phyloP scores from a whole-genome alignment of 2,888 invertebrate species.

The Tipula vernalis region DNA sequence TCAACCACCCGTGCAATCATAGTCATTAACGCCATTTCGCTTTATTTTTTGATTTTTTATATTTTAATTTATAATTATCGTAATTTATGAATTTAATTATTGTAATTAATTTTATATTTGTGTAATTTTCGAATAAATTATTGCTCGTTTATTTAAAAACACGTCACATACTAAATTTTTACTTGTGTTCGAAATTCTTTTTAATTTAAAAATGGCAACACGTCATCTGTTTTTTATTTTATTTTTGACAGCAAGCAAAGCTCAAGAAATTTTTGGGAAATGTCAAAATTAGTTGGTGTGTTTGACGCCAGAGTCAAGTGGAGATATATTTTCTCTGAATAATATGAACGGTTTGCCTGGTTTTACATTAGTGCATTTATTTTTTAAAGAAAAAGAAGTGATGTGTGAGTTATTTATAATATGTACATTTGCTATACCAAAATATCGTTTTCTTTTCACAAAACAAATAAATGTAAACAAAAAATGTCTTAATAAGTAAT shows the following conservation, averaged over 20 bases:
- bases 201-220: constrained; percentile 8
- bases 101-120: background rate
- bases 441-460: too few species aligned
- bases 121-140: background rate
- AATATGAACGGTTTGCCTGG: background rate
- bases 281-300: background rate
- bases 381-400: too few species aligned
- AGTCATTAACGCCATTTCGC: constrained; percentile 88
- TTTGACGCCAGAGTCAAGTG: background rate
- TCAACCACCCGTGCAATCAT: constrained; percentile 95
- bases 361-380: background rate
- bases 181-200: background rate
- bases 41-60: background rate
- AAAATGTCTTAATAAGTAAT: too few species aligned
- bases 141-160: background rate
- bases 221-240: constrained; percentile 7
- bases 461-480: too few species aligned
- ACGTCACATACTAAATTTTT: constrained; percentile 11
- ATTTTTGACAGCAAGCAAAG: background rate
- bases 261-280: background rate
- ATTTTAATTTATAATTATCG: background rate
- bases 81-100: background rate
- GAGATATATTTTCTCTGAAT: background rate
- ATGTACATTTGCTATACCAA: too few species aligned
- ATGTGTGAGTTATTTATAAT: too few species aligned